phyloP scores from a whole-genome alignment of 2,888 invertebrate genomes.

The Melieria crassipennis region DNA sequence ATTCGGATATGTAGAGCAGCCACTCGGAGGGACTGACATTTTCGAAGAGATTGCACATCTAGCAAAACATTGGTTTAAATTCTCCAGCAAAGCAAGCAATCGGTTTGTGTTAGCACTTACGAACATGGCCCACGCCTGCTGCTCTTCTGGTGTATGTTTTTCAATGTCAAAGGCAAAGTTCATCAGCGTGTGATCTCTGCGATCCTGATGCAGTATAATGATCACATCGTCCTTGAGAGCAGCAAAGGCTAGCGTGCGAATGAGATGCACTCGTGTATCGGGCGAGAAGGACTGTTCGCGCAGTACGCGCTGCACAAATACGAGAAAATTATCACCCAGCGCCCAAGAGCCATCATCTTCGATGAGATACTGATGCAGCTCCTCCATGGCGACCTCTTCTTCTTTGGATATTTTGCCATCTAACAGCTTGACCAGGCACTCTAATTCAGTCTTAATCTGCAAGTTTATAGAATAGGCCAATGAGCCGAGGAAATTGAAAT shows the following conservation, averaged over 20 bases:
- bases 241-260: slow-evolving; percentile 79
- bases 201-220: slow-evolving; percentile 88
- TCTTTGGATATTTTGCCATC: slow-evolving; percentile 78
- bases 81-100: not conserved
- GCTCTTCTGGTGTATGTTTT: slow-evolving; percentile 77
- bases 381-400: slow-evolving; percentile 79
- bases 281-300: slow-evolving; percentile 71
- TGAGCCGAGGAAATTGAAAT: not conserved
- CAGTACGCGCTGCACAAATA: slow-evolving; percentile 76
- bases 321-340: slow-evolving; percentile 85
- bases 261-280: slow-evolving; percentile 72
- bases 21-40: slow-evolving; percentile 90
- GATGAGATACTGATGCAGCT: slow-evolving; percentile 87
- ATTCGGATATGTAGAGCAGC: slow-evolving; percentile 93
- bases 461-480: slow-evolving; percentile 32
- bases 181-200: slow-evolving; percentile 88
- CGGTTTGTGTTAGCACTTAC: slow-evolving; percentile 67
- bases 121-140: slow-evolving; percentile 81
- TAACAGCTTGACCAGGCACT: slow-evolving; percentile 74
- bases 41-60: slow-evolving; percentile 92
- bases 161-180: slow-evolving; percentile 86
- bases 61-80: slow-evolving; percentile 30
- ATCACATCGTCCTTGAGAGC: slow-evolving; percentile 91
- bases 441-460: slow-evolving; percentile 78
- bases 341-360: slow-evolving; percentile 94